Conservation (phyloP, 2,797 vertebrate species). For the Takifugu ocellatus region DNA sequence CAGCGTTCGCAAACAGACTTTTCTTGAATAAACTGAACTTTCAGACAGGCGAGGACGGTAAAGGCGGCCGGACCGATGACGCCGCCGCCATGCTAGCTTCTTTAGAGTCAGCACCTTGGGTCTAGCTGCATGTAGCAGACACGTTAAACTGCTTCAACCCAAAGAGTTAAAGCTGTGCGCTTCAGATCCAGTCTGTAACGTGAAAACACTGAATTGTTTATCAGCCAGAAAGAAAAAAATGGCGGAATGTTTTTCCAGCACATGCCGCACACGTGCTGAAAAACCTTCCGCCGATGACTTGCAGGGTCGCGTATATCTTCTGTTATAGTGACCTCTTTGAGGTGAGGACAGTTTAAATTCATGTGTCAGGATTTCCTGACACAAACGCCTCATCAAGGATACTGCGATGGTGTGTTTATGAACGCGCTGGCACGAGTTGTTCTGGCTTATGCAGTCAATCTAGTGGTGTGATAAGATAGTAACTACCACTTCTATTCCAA, state of each 20-base stretch:
- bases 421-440: neutral
- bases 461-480: slow-evolving; percentile 50
- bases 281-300: neutral
- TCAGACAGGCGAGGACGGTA: neutral
- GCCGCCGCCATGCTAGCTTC: too few species aligned
- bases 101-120: too few species aligned
- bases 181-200: too few species aligned
- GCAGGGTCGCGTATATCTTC: neutral
- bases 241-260: too few species aligned
- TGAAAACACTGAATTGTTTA: too few species aligned
- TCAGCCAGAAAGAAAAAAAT: too few species aligned
- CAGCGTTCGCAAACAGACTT: neutral
- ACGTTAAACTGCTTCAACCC: too few species aligned
- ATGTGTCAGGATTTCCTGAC: neutral
- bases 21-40: neutral
- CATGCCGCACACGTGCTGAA: neutral
- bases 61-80: too few species aligned
- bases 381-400: neutral
- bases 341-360: neutral
- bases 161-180: too few species aligned
- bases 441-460: neutral
- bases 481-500: slow-evolving; percentile 12
- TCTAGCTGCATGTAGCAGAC: neutral
- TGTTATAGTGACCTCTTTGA: neutral
- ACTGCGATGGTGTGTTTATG: too few species aligned